Evolutionary conservation across 2,113 vertebrate species (phyloP).

Genomic region (Lampris incognitus): DNA sequence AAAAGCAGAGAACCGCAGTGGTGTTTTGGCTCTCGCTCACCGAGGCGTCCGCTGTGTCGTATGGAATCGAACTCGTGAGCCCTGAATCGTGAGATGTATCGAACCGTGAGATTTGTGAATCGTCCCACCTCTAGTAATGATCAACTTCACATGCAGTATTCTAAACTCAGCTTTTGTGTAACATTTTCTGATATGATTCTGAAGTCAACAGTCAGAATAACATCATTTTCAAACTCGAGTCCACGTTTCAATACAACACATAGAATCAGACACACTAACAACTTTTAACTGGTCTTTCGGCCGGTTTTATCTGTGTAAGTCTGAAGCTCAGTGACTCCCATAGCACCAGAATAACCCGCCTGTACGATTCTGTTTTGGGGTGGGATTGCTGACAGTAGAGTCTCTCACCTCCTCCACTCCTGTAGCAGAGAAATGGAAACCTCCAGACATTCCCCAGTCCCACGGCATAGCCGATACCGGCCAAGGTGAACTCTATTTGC

Average conservation of each 20-base stretch:
- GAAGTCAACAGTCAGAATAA: background rate
- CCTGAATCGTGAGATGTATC: too few relatives aligned
- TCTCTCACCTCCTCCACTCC: constrained; percentile 83
- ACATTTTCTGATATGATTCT: background rate
- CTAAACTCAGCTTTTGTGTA: background rate
- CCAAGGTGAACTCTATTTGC: constrained; percentile 84
- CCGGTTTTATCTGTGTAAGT: too few relatives aligned
- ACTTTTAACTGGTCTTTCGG: constrained; percentile 20
- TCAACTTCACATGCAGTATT: background rate
- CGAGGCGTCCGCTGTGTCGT: too few relatives aligned
- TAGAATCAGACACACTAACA: background rate
- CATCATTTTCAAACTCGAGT: background rate
- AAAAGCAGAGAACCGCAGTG: too few relatives aligned
- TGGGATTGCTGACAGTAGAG: background rate
- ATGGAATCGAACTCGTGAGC: too few relatives aligned
- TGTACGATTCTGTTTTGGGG: background rate
- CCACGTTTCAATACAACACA: background rate
- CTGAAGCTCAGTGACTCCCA: too few relatives aligned
- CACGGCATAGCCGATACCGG: constrained; percentile 81
- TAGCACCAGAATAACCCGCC: background rate
- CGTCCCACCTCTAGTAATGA: too few relatives aligned
- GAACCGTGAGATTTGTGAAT: too few relatives aligned
- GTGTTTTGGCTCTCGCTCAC: too few relatives aligned
- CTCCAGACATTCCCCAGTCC: constrained; percentile 84
- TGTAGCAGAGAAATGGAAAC: constrained; percentile 84